These are phyloP conservation scores for Sebastes paucispinis DNA, from an alignment of 2,797 vertebrate species.

Conservation along the genomic window DNA sequence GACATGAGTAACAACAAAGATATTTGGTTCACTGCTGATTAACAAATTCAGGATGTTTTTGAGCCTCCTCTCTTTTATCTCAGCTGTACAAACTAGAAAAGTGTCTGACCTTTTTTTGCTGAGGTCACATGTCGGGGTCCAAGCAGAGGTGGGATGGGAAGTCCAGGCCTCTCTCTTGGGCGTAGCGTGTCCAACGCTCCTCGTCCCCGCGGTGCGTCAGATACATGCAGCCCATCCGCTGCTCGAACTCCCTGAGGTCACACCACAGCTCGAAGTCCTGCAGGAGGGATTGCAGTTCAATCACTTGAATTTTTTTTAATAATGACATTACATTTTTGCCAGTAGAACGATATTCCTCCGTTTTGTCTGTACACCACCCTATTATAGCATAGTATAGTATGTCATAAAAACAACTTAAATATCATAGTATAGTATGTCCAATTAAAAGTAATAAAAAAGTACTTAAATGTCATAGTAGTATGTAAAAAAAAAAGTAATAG, in stretches of 20 bases:
- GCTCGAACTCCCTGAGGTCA: conserved; percentile 81
- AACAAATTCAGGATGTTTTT: too few species aligned
- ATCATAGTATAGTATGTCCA: too few species aligned
- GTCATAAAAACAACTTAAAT: too few species aligned
- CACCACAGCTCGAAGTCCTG: conserved; percentile 84
- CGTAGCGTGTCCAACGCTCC: conserved; percentile 66
- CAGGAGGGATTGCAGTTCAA: neutral
- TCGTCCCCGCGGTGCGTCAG: conserved; percentile 78
- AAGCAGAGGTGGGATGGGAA: conserved; percentile 62
- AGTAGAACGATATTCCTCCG: neutral
- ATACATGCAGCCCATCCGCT: conserved; percentile 68
- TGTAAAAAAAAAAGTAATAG: too few species aligned
- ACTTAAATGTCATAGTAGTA: too few species aligned
- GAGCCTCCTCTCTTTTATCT: too few species aligned
- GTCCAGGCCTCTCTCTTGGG: conserved; percentile 64
- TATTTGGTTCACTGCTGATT: too few species aligned
- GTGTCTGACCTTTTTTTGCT: conserved; percentile 5
- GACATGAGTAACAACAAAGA: too few species aligned
- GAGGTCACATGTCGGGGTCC: conserved; percentile 33
- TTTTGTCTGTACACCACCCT: neutral
- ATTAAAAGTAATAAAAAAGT: too few species aligned
- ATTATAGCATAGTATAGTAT: too few species aligned
- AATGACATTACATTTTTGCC: too few species aligned
- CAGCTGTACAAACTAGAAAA: neutral
- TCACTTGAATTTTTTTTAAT: too few species aligned